Evolutionary conservation across 2,797 vertebrate genomes (phyloP).

Genomic region (Acropternis orthonyx): DNA sequence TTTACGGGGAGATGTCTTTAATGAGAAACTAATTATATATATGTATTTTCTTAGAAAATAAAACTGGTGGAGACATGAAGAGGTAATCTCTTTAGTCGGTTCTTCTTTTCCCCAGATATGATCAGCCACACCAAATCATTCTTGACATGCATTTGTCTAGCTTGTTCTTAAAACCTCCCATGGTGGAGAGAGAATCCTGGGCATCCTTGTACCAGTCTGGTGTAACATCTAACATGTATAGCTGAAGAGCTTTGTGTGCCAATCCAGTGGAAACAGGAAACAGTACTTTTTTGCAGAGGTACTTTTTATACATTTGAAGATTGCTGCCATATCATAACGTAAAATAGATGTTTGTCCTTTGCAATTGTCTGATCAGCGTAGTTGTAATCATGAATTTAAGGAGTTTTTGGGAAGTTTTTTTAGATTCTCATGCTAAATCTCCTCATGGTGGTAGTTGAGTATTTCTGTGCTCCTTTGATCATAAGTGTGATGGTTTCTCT

Average conservation of each 20-base stretch:
- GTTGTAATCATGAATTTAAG: background rate
- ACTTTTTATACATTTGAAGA: background rate
- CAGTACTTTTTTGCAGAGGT: background rate
- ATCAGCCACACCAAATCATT: background rate
- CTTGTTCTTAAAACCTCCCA: background rate
- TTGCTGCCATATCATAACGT: background rate
- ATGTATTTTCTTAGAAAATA: background rate
- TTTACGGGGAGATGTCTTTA: background rate
- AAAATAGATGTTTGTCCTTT: background rate
- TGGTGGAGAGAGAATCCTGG: background rate
- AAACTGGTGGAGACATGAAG: background rate
- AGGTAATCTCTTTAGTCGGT: rapidly evolving
- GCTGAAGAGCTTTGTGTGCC: background rate
- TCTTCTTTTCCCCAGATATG: background rate
- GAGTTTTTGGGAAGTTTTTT: background rate
- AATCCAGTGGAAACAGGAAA: background rate
- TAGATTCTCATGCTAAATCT: background rate
- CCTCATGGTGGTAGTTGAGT: background rate
- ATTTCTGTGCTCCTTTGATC: slow-evolving; percentile 12
- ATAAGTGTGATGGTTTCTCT: background rate
- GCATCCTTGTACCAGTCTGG: background rate
- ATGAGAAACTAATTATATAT: background rate
- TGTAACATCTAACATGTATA: background rate
- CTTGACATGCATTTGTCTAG: background rate
- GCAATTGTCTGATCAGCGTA: background rate